Percentiles rank a stretch among this genome's conserved stretches.
Conservation (phyloP, 53 echinoderm and acorn worm species). For the Paelopatides confundens region DNA sequence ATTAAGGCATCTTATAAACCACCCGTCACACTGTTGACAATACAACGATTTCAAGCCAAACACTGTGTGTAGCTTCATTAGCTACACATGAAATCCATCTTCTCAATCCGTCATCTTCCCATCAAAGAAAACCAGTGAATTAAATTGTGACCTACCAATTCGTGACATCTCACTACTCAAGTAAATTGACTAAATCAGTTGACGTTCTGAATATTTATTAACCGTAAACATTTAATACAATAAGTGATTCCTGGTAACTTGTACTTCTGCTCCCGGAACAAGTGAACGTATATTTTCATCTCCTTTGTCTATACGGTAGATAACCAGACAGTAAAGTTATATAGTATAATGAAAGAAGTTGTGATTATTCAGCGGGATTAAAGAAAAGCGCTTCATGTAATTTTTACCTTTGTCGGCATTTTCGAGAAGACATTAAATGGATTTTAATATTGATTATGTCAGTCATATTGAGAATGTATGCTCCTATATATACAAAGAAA, state of each 20-base stretch:
- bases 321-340: too few species aligned
- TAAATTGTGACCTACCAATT: neutral
- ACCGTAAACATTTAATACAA: neutral
- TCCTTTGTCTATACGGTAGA: too few species aligned
- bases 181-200: neutral
- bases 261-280: too few species aligned
- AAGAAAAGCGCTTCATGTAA: too few species aligned
- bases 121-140: neutral
- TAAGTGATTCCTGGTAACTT: conserved; percentile 3
- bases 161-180: neutral
- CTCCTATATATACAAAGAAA: too few species aligned
- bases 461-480: too few species aligned
- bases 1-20: neutral
- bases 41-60: neutral
- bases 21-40: neutral
- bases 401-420: too few species aligned
- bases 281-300: too few species aligned
- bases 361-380: too few species aligned
- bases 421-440: too few species aligned
- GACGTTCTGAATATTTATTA: neutral
- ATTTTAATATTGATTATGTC: too few species aligned
- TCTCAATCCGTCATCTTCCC: neutral
- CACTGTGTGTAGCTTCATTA: neutral
- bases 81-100: neutral
- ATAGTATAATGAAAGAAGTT: too few species aligned